A percentile compares a stretch with the other conserved stretches of the same genome.
Evolutionary conservation across 2,888 invertebrate genomes (phyloP).

Genomic region (Chromoteleia sp.): DNA sequence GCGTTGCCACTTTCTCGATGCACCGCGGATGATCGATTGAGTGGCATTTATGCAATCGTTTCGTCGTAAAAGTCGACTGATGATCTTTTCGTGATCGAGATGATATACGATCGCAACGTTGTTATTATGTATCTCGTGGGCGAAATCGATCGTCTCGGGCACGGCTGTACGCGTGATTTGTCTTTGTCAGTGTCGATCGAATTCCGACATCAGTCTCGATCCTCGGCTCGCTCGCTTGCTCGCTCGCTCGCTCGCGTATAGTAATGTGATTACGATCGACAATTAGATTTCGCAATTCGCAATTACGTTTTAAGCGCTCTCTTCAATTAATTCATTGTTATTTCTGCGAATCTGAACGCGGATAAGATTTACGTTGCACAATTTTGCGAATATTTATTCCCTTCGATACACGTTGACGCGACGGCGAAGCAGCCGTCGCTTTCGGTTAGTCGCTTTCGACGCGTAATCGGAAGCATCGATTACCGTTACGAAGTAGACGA

Average conservation of each 20-base stretch:
- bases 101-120: conserved; percentile 61
- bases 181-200: conserved; percentile 69
- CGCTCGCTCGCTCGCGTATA: no score
- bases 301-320: conserved; percentile 16
- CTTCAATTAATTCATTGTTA: conserved; percentile 37
- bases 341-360: conserved; percentile 12
- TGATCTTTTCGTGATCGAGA: conserved; percentile 69
- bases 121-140: conserved; percentile 67
- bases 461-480: no score
- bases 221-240: no score
- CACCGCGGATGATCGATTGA: conserved; percentile 60
- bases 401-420: conserved; percentile 20
- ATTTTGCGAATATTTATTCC: conserved; percentile 21
- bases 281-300: conserved; percentile 10
- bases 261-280: conserved; percentile 13
- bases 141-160: conserved; percentile 67
- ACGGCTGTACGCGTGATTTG: conserved; percentile 59
- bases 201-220: conserved; percentile 72
- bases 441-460: no score
- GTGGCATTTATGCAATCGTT: conserved; percentile 68
- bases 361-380: conserved; percentile 29
- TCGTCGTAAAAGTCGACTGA: conserved; percentile 68
- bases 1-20: conserved; percentile 25
- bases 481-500: no score
- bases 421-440: conserved; percentile 7